Percentiles rank a stretch among this genome's conserved stretches.
phyloP scores from a whole-genome alignment of 2,888 invertebrate genomes.

The Heliconius erato region DNA sequence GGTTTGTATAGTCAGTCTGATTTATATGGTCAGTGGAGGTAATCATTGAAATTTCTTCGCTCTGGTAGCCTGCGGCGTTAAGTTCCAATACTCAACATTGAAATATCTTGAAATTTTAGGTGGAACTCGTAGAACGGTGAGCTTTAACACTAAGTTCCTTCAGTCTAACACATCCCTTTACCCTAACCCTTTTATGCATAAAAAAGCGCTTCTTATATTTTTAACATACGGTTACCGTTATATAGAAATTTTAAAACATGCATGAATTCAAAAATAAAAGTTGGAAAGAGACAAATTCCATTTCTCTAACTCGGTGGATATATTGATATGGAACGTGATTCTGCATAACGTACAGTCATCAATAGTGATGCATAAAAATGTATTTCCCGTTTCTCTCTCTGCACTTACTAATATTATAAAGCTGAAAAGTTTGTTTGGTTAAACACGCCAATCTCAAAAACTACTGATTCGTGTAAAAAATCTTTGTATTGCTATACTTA shows the following conservation, averaged over 20 bases:
- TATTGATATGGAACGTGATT: neutral
- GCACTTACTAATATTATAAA: too few species aligned
- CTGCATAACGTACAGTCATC: neutral
- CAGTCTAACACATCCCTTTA: too few species aligned
- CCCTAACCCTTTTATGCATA: neutral
- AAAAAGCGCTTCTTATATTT: neutral
- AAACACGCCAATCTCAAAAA: too few species aligned
- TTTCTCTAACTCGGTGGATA: conserved; percentile 3
- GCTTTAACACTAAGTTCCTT: neutral
- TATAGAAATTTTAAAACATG: neutral
- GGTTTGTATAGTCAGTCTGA: too few species aligned
- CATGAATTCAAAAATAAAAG: neutral
- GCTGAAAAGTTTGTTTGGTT: too few species aligned
- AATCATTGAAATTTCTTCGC: too few species aligned
- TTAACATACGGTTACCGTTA: neutral
- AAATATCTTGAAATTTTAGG: neutral
- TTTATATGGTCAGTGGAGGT: too few species aligned
- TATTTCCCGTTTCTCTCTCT: neutral
- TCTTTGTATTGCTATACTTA: too few species aligned
- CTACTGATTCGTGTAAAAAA: too few species aligned
- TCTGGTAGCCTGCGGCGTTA: neutral
- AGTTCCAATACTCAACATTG: neutral
- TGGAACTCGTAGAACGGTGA: neutral
- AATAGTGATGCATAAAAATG: neutral
- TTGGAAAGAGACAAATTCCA: conserved; percentile 3